Conservation (phyloP, 1,140 invertebrate species). For the Hyposmocoma kahamanoa region DNA sequence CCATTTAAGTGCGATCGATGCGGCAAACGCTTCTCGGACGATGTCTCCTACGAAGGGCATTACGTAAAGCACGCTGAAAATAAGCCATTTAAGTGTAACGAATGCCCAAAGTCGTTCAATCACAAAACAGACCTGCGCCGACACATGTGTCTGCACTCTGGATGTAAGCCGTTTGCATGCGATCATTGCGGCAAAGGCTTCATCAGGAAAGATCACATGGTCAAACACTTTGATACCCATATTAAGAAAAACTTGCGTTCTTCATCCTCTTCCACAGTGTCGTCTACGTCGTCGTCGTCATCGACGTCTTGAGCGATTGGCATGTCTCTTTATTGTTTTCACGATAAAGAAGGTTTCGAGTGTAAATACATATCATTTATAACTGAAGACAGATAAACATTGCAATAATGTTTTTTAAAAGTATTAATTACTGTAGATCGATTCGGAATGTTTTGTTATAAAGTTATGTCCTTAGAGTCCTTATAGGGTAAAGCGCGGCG, state of each 20-base stretch:
- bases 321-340: not conserved
- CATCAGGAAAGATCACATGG: slow-evolving; percentile 95
- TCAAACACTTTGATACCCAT: slow-evolving; percentile 94
- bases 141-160: slow-evolving; percentile 91
- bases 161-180: slow-evolving; percentile 87
- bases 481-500: slow-evolving; percentile 30
- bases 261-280: slow-evolving; percentile 24
- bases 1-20: slow-evolving; percentile 89
- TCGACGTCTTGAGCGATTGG: slow-evolving; percentile 18
- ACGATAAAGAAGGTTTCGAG: no score
- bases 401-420: slow-evolving; percentile 29
- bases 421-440: slow-evolving; percentile 25
- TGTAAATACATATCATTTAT: slow-evolving; percentile 44
- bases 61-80: slow-evolving; percentile 85
- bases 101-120: slow-evolving; percentile 86
- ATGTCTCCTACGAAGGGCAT: slow-evolving; percentile 80
- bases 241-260: slow-evolving; percentile 61
- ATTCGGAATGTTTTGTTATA: slow-evolving; percentile 29
- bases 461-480: slow-evolving; percentile 36
- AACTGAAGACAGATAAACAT: slow-evolving; percentile 24
- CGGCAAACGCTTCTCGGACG: slow-evolving; percentile 86
- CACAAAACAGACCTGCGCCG: slow-evolving; percentile 93
- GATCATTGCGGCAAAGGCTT: slow-evolving; percentile 90
- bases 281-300: slow-evolving; percentile 33
- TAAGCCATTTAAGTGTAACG: slow-evolving; percentile 91